Percentiles rank a stretch among this genome's conserved stretches.
Evolutionary conservation across 1,140 invertebrate genomes (phyloP).

Genomic region (Rhynchophorus ferrugineus): DNA sequence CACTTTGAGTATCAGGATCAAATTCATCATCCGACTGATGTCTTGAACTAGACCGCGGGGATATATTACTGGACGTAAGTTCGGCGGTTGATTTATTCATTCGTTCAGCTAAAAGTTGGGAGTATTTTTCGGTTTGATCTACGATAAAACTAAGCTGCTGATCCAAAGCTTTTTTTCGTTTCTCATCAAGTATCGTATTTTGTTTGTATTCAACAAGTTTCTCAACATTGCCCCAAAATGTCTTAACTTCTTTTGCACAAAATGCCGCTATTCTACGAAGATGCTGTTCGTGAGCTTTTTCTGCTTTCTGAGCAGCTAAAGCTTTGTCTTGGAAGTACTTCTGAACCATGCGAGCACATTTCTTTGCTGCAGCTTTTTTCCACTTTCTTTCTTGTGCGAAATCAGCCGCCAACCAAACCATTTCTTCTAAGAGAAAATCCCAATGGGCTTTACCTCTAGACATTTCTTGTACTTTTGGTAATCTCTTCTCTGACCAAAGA

Average conservation of each 20-base stretch:
- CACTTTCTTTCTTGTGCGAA: constrained; percentile 96
- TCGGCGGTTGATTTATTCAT: constrained; percentile 56
- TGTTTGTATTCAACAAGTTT: constrained; percentile 96
- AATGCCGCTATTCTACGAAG: constrained; percentile 80
- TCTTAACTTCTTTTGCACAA: constrained; percentile 87
- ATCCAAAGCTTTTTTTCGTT: constrained; percentile 91
- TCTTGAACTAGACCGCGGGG: constrained; percentile 43
- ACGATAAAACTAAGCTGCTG: constrained; percentile 98
- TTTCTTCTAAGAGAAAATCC: constrained; percentile 98
- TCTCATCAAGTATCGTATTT: constrained; percentile 85
- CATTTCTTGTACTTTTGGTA: constrained; percentile 90
- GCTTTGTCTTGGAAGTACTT: constrained; percentile 95
- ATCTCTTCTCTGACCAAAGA: constrained; percentile 83
- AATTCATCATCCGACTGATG: constrained; percentile 65
- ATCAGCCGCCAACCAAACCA: constrained; percentile 96
- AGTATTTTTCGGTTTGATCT: constrained; percentile 97
- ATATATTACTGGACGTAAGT: constrained; percentile 22
- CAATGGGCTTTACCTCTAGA: constrained; percentile 89
- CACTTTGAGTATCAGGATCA: constrained; percentile 62
- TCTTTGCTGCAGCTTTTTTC: constrained; percentile 93
- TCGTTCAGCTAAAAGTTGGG: constrained; percentile 77
- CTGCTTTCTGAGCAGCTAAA: constrained; percentile 76
- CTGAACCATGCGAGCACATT: constrained; percentile 85
- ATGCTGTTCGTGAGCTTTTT: constrained; percentile 84
- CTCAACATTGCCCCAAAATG: constrained; percentile 95